Conservation (phyloP, 2,797 vertebrate species). For the Capromys pilorides region DNA sequence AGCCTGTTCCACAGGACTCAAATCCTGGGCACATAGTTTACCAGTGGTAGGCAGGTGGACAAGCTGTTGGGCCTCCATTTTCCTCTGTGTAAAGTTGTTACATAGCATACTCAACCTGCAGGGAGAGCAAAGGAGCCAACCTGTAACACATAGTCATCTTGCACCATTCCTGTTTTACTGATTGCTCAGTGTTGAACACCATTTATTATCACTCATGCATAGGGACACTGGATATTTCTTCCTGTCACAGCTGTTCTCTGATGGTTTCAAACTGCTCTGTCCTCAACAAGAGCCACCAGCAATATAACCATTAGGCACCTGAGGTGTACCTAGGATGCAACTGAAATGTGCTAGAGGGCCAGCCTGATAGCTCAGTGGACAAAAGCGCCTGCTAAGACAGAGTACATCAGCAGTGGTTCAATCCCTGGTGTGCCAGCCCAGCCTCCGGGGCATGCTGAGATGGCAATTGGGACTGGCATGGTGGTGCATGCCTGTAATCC, state of each 20-base stretch:
- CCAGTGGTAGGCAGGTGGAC: neutral
- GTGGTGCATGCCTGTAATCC: too few relatives aligned
- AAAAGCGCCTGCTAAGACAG: too few relatives aligned
- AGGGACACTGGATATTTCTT: neutral
- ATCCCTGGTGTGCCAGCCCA: too few relatives aligned
- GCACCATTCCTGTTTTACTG: neutral
- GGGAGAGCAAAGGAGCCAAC: neutral
- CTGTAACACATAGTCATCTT: neutral
- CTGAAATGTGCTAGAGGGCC: neutral
- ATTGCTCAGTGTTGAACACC: neutral
- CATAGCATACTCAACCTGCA: neutral
- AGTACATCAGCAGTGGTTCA: too few relatives aligned
- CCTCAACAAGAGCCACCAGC: neutral
- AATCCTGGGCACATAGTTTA: neutral
- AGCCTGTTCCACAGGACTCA: neutral
- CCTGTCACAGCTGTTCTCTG: neutral
- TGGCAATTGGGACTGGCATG: too few relatives aligned
- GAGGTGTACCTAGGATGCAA: neutral
- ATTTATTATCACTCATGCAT: neutral
- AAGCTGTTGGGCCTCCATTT: neutral
- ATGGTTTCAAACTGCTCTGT: neutral
- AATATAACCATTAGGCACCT: neutral
- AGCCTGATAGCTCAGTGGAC: too few relatives aligned
- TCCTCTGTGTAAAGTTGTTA: neutral
- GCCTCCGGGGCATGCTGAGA: too few relatives aligned